These are phyloP conservation scores for Scophthalmus maximus DNA, from an alignment of 2,113 vertebrate species.

Conservation along the genomic window DNA sequence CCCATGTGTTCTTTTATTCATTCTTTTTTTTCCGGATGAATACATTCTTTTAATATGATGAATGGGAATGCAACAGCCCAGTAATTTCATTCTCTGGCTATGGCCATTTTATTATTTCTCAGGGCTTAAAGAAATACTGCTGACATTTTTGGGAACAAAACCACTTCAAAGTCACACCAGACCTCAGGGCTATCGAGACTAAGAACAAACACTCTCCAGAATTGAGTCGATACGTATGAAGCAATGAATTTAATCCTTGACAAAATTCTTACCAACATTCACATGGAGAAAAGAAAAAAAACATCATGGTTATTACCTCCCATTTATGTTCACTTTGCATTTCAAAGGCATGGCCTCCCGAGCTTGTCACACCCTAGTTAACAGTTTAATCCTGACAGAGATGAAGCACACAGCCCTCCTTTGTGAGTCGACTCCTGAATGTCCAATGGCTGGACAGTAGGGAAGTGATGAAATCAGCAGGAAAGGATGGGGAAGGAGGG, in stretches of 20 bases:
- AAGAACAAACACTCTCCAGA: constrained; percentile 54
- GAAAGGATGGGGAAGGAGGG: constrained; percentile 23
- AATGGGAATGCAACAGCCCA: constrained; percentile 65
- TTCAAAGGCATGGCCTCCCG: constrained; percentile 69
- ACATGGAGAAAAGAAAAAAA: constrained; percentile 30
- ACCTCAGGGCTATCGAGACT: constrained; percentile 49
- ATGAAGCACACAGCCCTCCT: constrained; percentile 50
- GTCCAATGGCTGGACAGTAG: constrained; percentile 41
- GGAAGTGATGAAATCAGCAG: constrained; percentile 64
- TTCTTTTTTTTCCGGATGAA: constrained; percentile 67
- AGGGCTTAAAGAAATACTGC: constrained; percentile 41
- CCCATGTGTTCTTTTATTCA: constrained; percentile 58
- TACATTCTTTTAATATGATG: constrained; percentile 71
- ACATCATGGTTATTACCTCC: constrained; percentile 57
- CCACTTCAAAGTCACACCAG: constrained; percentile 60
- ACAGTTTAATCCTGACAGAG: constrained; percentile 69
- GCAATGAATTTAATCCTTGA: constrained; percentile 51
- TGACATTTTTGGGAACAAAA: constrained; percentile 46
- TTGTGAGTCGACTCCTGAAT: constrained; percentile 54
- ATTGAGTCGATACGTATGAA: constrained; percentile 36
- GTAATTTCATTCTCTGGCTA: constrained; percentile 61
- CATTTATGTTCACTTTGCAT: constrained; percentile 73
- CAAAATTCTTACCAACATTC: constrained; percentile 58
- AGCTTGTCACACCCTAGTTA: constrained; percentile 73
- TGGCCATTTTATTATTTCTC: constrained; percentile 55